Evolutionary conservation across 2,888 invertebrate species (phyloP).

Genomic region (Habroteleia sp.): DNA sequence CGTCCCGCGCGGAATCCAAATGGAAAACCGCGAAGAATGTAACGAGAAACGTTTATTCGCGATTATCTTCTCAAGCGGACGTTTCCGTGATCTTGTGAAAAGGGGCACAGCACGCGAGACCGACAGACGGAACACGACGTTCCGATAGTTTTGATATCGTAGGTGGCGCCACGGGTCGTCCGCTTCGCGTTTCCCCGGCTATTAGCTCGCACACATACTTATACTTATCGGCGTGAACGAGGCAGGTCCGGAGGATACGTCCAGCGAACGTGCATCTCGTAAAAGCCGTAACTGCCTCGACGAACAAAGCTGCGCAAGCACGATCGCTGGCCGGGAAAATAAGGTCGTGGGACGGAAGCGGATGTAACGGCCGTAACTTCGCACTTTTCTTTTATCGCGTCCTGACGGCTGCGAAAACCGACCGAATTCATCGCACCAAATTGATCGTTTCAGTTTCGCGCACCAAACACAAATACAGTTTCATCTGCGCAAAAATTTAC

Average conservation of each 20-base stretch:
- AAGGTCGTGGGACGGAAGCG: constrained; percentile 80
- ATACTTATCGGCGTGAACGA: constrained; percentile 48
- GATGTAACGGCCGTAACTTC: constrained; percentile 77
- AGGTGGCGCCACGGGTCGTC: constrained; percentile 13
- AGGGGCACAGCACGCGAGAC: constrained; percentile 34
- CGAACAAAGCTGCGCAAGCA: constrained; percentile 67
- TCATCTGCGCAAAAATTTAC: too few relatives aligned
- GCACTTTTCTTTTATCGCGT: constrained; percentile 66
- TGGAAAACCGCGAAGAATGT: constrained; percentile 42
- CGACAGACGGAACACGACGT: background rate
- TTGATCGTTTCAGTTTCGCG: constrained; percentile 17
- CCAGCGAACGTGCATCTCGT: constrained; percentile 73
- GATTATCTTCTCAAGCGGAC: constrained; percentile 51
- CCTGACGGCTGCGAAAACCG: constrained; percentile 29
- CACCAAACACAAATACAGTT: background rate
- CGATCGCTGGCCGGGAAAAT: constrained; percentile 68
- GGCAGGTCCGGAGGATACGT: constrained; percentile 68
- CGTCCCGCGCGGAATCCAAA: constrained; percentile 24
- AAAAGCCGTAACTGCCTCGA: constrained; percentile 76
- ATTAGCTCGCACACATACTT: constrained; percentile 17
- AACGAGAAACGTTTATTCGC: constrained; percentile 53
- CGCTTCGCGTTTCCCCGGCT: constrained; percentile 1
- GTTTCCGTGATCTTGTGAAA: constrained; percentile 47
- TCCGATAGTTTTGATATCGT: constrained; percentile 12
- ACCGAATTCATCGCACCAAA: constrained; percentile 25